Percentiles rank a stretch among this genome's conserved stretches.
phyloP scores from a whole-genome alignment of 92 coral and sea anemone species.

The Porites divaricata region DNA sequence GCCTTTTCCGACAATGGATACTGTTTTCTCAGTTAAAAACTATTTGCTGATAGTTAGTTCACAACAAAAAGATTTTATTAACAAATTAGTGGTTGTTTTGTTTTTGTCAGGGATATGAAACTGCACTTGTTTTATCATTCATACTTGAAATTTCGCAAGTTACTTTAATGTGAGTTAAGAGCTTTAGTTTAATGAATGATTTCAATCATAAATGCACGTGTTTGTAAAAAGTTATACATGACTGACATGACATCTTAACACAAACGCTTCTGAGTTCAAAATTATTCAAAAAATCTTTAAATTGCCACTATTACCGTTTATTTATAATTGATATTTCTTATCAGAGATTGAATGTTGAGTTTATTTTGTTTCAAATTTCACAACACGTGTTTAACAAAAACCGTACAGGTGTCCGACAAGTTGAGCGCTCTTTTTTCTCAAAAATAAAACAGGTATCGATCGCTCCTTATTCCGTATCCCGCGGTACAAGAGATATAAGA shows the following conservation, averaged over 20 bases:
- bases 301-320: too few relatives aligned
- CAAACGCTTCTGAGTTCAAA: not conserved
- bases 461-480: not conserved
- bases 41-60: not conserved
- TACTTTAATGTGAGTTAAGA: not conserved
- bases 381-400: constrained; percentile 25
- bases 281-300: too few relatives aligned
- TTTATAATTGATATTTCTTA: too few relatives aligned
- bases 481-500: not conserved
- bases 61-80: not conserved
- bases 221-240: not conserved
- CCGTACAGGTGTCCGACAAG: constrained; percentile 9
- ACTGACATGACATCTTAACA: not conserved
- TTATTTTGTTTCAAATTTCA: constrained; percentile 1
- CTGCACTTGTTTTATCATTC: not conserved
- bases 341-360: not conserved
- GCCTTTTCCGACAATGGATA: not conserved
- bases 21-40: not conserved
- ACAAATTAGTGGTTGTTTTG: constrained; percentile 6
- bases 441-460: not conserved
- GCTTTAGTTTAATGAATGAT: too few relatives aligned
- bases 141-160: not conserved
- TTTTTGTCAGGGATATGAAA: not conserved
- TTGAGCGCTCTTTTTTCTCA: not conserved
- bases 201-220: too few relatives aligned